A percentile compares a stretch with the other conserved stretches of the same genome.
phyloP scores from a whole-genome alignment of 2,797 vertebrate species.

The Aselliscus stoliczkanus region DNA sequence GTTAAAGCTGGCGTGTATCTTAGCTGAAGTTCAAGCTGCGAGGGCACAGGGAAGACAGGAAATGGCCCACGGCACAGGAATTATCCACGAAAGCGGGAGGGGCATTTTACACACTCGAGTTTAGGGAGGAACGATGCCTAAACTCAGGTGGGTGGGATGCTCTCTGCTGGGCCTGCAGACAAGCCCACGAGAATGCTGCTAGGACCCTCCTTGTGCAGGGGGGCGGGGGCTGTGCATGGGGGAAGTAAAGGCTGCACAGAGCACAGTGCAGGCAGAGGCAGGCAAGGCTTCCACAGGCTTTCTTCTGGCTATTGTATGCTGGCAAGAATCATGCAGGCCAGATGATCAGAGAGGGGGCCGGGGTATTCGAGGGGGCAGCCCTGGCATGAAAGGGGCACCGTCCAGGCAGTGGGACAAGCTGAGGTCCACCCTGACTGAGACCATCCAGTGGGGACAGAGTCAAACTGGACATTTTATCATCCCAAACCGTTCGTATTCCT shows the following conservation, averaged over 20 bases:
- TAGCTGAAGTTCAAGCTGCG: neutral
- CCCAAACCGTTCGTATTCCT: neutral
- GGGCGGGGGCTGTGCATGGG: no score
- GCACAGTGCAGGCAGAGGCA: no score
- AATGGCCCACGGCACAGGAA: slow-evolving; percentile 40
- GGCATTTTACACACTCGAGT: neutral
- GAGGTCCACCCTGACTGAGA: neutral
- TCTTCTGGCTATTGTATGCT: no score
- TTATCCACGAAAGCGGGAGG: neutral
- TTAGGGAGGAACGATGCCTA: neutral
- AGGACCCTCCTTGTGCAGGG: no score
- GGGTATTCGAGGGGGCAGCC: neutral
- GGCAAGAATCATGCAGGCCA: neutral
- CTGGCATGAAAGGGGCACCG: neutral
- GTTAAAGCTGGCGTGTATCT: neutral
- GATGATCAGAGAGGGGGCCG: no score
- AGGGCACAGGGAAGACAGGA: slow-evolving; percentile 4
- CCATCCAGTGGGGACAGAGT: no score
- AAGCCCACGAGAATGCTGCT: no score
- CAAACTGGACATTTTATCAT: neutral
- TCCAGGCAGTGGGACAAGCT: neutral
- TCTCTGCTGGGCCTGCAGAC: no score
- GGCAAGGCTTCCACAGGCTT: neutral
- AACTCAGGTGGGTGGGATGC: no score
- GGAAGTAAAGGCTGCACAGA: no score